phyloP scores from a whole-genome alignment of 2,888 invertebrate species.

The Sepioteuthis lessoniana region DNA sequence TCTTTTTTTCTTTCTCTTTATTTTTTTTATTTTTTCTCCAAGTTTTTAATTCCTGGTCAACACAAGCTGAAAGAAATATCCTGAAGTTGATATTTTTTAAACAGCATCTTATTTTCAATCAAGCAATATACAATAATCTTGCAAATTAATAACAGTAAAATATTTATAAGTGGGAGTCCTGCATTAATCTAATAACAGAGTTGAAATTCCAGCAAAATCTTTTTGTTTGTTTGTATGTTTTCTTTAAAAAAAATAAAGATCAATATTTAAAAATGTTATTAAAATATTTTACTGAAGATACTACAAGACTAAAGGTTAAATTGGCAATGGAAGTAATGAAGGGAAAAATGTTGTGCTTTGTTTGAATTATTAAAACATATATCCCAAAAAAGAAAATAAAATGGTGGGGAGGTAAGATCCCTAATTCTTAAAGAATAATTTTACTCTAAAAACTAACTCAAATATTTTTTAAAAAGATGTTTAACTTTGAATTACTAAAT shows the following conservation, averaged over 20 bases:
- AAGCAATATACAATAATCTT: not conserved
- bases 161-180: not conserved
- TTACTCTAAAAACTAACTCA: not conserved
- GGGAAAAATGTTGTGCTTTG: not conserved
- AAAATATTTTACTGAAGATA: not conserved
- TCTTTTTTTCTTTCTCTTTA: no score
- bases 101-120: constrained; percentile 14
- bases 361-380: not conserved
- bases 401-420: no score
- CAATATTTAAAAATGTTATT: no score
- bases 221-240: no score
- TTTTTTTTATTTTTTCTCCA: not conserved
- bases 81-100: not conserved
- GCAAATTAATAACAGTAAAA: not conserved
- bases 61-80: constrained; percentile 1
- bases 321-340: not conserved
- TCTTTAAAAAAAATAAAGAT: no score
- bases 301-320: not conserved
- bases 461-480: not conserved
- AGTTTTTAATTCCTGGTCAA: not conserved
- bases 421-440: not conserved
- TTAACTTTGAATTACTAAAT: not conserved
- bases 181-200: not conserved
- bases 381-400: not conserved
- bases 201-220: not conserved